Evolutionary conservation across 2,888 invertebrate genomes (phyloP).

Genomic region (Catocala nupta): DNA sequence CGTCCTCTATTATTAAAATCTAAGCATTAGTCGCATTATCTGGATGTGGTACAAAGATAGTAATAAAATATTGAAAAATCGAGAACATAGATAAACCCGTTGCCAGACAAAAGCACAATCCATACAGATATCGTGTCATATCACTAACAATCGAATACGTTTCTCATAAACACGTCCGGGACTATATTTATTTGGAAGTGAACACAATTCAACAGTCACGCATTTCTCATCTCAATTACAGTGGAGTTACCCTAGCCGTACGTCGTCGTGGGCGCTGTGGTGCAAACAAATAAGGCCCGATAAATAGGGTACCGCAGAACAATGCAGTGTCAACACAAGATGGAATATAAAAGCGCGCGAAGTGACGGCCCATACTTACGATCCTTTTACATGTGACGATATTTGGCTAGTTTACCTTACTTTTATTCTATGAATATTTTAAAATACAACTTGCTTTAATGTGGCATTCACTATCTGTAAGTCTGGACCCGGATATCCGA

Average conservation of each 20-base stretch:
- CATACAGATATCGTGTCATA: slow-evolving; percentile 25
- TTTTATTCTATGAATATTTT: too few species aligned
- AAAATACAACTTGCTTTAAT: too few species aligned
- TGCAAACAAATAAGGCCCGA: slow-evolving; percentile 82
- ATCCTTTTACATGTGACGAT: slow-evolving; percentile 64
- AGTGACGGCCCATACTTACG: slow-evolving; percentile 61
- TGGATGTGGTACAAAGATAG: not conserved
- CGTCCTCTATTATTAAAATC: too few species aligned
- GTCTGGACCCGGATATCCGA: too few species aligned
- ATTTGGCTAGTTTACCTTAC: slow-evolving; percentile 3
- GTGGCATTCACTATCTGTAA: too few species aligned
- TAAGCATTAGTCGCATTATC: too few species aligned
- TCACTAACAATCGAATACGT: slow-evolving; percentile 19
- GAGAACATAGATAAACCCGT: not conserved
- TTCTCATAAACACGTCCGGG: slow-evolving; percentile 34
- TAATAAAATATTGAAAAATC: not conserved
- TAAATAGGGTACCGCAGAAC: slow-evolving; percentile 78
- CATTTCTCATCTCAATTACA: slow-evolving; percentile 74
- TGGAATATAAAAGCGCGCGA: slow-evolving; percentile 80
- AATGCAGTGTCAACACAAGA: slow-evolving; percentile 82
- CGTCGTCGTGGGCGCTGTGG: slow-evolving; percentile 67
- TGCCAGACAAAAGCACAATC: slow-evolving; percentile 16
- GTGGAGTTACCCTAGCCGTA: slow-evolving; percentile 57
- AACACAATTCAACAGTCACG: slow-evolving; percentile 67
- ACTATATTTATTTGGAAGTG: slow-evolving; percentile 58